Evolutionary conservation across 2,797 vertebrate species (phyloP).

Genomic region (Syncerus caffer): DNA sequence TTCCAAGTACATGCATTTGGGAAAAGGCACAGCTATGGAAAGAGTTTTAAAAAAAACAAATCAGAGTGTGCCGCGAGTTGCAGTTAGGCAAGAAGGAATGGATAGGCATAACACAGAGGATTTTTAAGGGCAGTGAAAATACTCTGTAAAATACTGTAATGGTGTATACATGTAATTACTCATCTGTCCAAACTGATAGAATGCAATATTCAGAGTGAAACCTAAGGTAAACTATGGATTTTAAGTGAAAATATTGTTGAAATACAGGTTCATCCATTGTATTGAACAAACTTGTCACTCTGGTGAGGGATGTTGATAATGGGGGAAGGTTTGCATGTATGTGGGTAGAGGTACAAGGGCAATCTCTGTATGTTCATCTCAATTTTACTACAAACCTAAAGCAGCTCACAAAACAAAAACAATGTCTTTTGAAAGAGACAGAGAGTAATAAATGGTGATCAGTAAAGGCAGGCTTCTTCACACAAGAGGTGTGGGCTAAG

Average conservation of each 20-base stretch:
- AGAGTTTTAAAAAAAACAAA: neutral
- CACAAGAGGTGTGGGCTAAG: neutral
- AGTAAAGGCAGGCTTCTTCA: neutral
- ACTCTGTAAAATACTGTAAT: neutral
- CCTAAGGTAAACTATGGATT: neutral
- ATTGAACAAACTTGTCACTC: neutral
- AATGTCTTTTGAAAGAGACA: neutral
- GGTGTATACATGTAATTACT: neutral
- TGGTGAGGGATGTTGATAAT: neutral
- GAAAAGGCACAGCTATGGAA: neutral
- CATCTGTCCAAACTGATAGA: neutral
- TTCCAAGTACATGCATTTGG: neutral
- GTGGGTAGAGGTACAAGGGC: neutral
- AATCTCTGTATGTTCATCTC: neutral
- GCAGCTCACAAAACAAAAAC: neutral
- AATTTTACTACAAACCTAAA: neutral
- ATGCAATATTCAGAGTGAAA: neutral
- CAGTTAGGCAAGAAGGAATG: too few species aligned
- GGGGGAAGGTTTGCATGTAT: neutral
- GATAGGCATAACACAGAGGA: neutral
- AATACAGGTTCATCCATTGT: neutral
- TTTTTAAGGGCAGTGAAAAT: neutral
- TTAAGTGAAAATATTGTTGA: neutral
- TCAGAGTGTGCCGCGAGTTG: neutral
- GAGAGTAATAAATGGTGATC: neutral